Evolutionary conservation across 1,140 invertebrate genomes (phyloP).

Genomic region (Caenorhabditis latens): DNA sequence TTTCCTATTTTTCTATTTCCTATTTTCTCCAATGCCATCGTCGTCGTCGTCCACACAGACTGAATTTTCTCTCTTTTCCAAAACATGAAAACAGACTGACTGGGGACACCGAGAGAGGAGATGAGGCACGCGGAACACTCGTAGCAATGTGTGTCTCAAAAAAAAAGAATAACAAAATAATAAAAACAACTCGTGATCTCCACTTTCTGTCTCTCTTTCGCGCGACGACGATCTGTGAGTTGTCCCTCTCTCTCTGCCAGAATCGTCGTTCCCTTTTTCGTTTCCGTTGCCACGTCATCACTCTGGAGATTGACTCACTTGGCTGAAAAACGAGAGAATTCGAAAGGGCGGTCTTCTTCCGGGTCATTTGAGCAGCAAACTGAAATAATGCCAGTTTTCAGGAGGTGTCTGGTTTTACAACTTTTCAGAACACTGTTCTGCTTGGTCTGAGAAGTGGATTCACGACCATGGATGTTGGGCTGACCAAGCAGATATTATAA

Average conservation of each 20-base stretch:
- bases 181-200: slow-evolving; percentile 52
- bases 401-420: no score
- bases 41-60: background rate
- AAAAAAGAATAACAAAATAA: slow-evolving; percentile 51
- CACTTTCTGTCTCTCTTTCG: background rate
- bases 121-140: slow-evolving; percentile 17
- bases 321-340: background rate
- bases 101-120: background rate
- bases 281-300: slow-evolving; percentile 18
- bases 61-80: background rate
- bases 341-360: background rate
- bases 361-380: background rate
- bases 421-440: no score
- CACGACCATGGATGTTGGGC: no score
- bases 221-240: slow-evolving; percentile 10
- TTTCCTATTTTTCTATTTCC: slow-evolving; percentile 29
- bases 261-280: background rate
- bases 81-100: slow-evolving; percentile 42
- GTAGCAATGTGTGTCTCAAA: slow-evolving; percentile 13
- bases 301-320: background rate
- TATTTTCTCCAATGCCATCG: background rate
- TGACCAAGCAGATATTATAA: no score
- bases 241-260: background rate
- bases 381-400: background rate
- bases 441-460: no score